Evolutionary conservation across 2,113 vertebrate genomes (phyloP).

Genomic region (Diphyllodes magnificus): DNA sequence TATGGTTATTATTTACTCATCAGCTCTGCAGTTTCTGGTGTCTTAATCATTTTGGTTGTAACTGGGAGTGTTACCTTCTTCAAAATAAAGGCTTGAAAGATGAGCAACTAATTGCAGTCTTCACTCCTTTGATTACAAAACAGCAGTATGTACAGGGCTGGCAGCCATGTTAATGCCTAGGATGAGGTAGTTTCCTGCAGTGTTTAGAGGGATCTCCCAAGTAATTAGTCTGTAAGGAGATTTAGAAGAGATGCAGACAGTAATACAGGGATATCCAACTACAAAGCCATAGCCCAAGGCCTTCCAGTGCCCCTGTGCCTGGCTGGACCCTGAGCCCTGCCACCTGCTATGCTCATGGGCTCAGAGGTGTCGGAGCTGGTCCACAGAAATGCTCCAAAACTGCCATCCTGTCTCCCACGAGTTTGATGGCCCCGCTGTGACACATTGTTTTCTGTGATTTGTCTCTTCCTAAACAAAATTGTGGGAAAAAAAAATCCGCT

Average conservation of each 20-base stretch:
- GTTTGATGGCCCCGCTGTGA: neutral
- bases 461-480: neutral
- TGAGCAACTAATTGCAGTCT: neutral
- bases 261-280: neutral
- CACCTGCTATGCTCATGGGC: neutral
- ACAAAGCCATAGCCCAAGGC: neutral
- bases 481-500: neutral
- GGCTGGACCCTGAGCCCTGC: fast-evolving
- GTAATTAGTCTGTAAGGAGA: neutral
- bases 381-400: neutral
- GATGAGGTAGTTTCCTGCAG: neutral
- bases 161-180: neutral
- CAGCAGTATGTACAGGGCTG: neutral
- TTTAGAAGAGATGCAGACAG: neutral
- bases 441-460: neutral
- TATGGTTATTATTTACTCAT: conserved; percentile 39
- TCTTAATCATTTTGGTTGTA: neutral
- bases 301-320: neutral
- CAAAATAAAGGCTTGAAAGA: conserved; percentile 10
- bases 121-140: neutral
- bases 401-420: neutral
- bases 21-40: neutral
- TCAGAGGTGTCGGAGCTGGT: neutral
- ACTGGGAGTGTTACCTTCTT: neutral
- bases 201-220: neutral